Percentiles rank a stretch among this genome's conserved stretches.
Conservation (phyloP, 2,113 vertebrate species). For the cat (Felis catus) region F.catus_Fca126_mat1.0 CM031412.1:89535001-89535500, state of each 20-base stretch:
- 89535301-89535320: constrained; percentile 35
- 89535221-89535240: constrained; percentile 15
- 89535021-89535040: constrained; percentile 62
- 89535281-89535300: constrained; percentile 19
- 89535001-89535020: constrained; percentile 37
- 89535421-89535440: constrained; percentile 37
- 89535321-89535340: background rate
- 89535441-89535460: constrained; percentile 9
- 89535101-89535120: constrained; percentile 28
- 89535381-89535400: constrained; percentile 36
- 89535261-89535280: constrained; percentile 48
- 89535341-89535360: constrained; percentile 44
- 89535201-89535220: constrained; percentile 24
- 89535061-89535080: constrained; percentile 12
- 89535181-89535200: background rate
- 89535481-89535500: background rate
- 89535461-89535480: background rate
- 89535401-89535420: constrained; percentile 61
- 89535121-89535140: constrained; percentile 38
- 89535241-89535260: constrained; percentile 52
- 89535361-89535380: constrained; percentile 58
- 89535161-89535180: constrained; percentile 42
- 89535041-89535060: constrained; percentile 54
- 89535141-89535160: background rate
- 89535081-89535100: constrained; percentile 30